Base-by-base conservation (phyloP, 1,140 invertebrate species). In the Mycetomoellerius zeteki region DNA sequence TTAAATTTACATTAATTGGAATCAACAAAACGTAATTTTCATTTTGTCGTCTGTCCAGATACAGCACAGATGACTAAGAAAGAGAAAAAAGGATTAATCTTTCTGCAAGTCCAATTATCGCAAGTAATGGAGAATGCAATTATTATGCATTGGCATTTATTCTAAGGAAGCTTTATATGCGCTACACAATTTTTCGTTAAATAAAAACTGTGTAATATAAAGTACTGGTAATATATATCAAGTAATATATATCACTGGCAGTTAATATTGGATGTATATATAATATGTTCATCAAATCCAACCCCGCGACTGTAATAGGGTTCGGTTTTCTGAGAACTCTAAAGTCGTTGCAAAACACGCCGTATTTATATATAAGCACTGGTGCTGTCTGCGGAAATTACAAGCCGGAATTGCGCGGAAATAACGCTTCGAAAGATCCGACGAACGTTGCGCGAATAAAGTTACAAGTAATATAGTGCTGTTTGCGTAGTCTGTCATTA, bases 301-400 rank as follows among this genome's bases (percentile, higher is more conserved):
- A 56, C 30, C 21, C 6, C 8, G 3, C 33, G 21, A 43, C 8
- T 69, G 27, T 81, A 81, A 69, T 52, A 69, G 21, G 5, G 10
- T 27, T 33, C 56, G 62, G 65, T 81, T 81, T 56, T 67, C 60
- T 47, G 21, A 24, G 21, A 56, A 58, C 37, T 81, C 50, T 81
- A 30, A 71, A 81, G 64, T 81, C 50, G 56, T 81, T 33, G 47
- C 47, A 27, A 71, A 71, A 60, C 16, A 69, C 2, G 64, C 56
- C 50, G 30, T 69, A 69, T 52, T 71, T 69, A n/a, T 52, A 58
- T 43, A 43, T 80, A 80, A 80, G 27, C 27, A 27, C 50, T 27
- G 43, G 47, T 60, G 62, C 50, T 52, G 77, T 62, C 67, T 65
- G 58, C 80, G 69, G 86, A 87, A 87, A 87, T 87, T 87, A 87